Evolutionary conservation across 2,797 vertebrate genomes (phyloP).

Genomic region (Kryptolebias ocellatus): DNA sequence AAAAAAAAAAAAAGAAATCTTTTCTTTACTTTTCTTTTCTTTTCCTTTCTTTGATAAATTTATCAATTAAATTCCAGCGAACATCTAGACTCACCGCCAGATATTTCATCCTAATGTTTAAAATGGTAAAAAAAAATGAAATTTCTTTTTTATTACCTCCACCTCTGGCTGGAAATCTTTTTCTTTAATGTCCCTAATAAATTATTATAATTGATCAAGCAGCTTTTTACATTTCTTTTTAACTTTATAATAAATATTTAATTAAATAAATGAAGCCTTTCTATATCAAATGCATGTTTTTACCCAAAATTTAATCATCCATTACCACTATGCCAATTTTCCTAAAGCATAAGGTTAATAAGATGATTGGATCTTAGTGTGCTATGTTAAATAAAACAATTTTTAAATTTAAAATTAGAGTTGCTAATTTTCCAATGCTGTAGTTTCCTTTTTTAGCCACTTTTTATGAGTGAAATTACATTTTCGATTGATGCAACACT

Average conservation of each 20-base stretch:
- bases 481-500: constrained; percentile 11
- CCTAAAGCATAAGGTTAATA: neutral
- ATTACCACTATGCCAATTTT: neutral
- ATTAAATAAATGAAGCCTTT: neutral
- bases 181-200: neutral
- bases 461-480: constrained; percentile 12
- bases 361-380: neutral
- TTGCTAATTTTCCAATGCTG: neutral
- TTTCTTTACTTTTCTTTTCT: too few species aligned
- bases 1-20: too few species aligned
- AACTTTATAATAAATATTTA: neutral
- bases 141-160: neutral
- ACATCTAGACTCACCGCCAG: too few species aligned
- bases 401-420: constrained; percentile 9
- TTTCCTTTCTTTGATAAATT: too few species aligned
- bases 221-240: neutral
- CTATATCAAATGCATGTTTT: neutral
- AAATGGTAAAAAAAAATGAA: neutral
- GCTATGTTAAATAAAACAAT: constrained; percentile 9
- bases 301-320: neutral
- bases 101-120: too few species aligned
- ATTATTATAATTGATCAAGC: neutral
- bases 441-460: neutral
- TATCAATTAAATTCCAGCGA: too few species aligned
- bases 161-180: neutral